Percentiles rank a stretch among this genome's conserved stretches.
These are phyloP conservation scores for Drosophila rubida DNA, from an alignment of 2,888 invertebrate genomes.

Conservation along the genomic window DNA sequence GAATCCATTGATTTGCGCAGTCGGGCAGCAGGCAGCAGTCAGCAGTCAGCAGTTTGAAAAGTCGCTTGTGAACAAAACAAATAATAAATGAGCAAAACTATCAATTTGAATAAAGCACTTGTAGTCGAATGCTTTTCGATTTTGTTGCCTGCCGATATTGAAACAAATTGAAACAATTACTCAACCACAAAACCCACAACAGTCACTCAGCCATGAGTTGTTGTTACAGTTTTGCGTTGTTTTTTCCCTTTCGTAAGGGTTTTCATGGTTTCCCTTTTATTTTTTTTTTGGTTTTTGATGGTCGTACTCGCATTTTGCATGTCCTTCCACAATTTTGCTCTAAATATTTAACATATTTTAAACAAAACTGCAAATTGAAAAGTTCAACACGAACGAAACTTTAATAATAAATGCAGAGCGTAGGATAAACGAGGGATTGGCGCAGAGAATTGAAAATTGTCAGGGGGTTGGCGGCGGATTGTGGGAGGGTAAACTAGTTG, in stretches of 20 bases:
- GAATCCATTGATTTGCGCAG: background rate
- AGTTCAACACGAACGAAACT: constrained; percentile 22
- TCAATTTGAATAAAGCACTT: constrained; percentile 2
- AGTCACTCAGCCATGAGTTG: constrained; percentile 31
- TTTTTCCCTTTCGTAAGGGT: background rate
- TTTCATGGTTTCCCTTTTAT: background rate
- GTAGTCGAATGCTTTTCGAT: background rate
- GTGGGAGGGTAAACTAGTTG: background rate
- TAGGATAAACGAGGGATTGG: background rate
- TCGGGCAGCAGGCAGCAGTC: no score
- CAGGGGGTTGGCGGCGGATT: background rate
- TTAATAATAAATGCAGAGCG: constrained; percentile 26
- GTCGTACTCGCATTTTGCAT: background rate
- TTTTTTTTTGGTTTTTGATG: background rate
- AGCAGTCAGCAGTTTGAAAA: background rate
- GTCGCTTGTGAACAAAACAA: background rate
- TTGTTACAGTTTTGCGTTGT: background rate
- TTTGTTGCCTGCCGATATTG: constrained; percentile 4
- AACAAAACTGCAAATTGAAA: constrained; percentile 32
- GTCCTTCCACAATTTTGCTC: constrained; percentile 6
- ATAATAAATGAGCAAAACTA: constrained; percentile 3
- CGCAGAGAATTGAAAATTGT: background rate
- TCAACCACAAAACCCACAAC: constrained; percentile 39
- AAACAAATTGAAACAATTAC: constrained; percentile 33
- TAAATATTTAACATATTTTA: constrained; percentile 27